Evolutionary conservation across 2,797 vertebrate genomes (phyloP), one percentile per base, ranked within the genome.

Genomic region (Arctocebus calabarensis): DNA sequence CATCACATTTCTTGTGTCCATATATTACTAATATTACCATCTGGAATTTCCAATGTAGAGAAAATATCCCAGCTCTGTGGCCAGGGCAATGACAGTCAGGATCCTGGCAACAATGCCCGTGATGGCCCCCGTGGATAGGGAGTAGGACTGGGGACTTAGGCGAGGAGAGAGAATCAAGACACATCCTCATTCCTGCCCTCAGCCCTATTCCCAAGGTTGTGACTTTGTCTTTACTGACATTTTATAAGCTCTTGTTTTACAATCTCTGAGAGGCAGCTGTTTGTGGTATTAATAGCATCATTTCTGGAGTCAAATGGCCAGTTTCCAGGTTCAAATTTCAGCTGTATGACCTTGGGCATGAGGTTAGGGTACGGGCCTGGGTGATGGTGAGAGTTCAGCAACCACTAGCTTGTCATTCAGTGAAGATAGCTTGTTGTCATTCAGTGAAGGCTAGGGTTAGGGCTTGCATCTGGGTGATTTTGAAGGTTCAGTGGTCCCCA

Each of bases 1-100:
- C 11, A 0, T 1, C 79, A 34, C n/a, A 12, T 52, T 25, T 81
- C 87, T 20, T 3, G 68, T 7, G 8, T 96, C 78, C 78, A 25
- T 9, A 48, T 48, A 48, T 48, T 48, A 12, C 13, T 13, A 48
- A 48, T 8, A 7, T 96, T 96, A 97, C 97, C 94, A 0, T 32
- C 27, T 34, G 70, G 66, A 16, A 0, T 66, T 94, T 59, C 78
- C 78, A 37, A 22, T 29, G 55, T 12, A 61, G 16, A 94, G 5
- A 61, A 91, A 82, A 73, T 32, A 97, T 29, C 90, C 48, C 90
- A 97, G 43, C 4, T 73, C 94, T 23, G 13, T 0, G 4, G 37
- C 71, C 86, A 97, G 66, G 10, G 19, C 37, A 13, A 52, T 11
- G 68, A 71, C n/a, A 12, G 14, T 29, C 89, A 96, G 27, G 90